Percentiles rank a stretch among this genome's conserved stretches.
These are phyloP conservation scores for Serranus cabrilla DNA, from an alignment of 2,797 vertebrate species.

Conservation along the genomic window DNA sequence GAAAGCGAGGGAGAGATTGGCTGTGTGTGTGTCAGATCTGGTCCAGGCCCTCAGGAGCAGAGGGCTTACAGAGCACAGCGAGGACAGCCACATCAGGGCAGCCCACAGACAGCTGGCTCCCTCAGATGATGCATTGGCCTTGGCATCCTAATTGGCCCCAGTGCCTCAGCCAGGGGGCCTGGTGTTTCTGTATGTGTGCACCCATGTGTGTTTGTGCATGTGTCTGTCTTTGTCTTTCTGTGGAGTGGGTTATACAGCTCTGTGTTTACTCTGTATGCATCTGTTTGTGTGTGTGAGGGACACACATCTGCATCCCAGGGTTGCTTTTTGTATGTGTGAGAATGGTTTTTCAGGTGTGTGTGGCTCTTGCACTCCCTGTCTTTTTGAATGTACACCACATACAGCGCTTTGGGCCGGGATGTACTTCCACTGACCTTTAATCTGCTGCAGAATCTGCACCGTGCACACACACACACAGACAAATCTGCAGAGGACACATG, in stretches of 20 bases:
- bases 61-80: conserved; percentile 65
- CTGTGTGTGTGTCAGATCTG: conserved; percentile 58
- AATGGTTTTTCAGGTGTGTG: conserved; percentile 30
- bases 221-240: conserved; percentile 43
- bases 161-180: conserved; percentile 65
- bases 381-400: conserved; percentile 56
- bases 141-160: conserved; percentile 83
- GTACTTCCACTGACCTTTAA: conserved; percentile 74
- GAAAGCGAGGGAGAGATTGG: conserved; percentile 17
- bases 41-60: conserved; percentile 64
- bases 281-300: conserved; percentile 8
- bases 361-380: conserved; percentile 28
- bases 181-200: conserved; percentile 58
- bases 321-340: conserved; percentile 18
- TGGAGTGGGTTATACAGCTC: neutral
- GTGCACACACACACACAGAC: conserved; percentile 5
- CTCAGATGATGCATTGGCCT: conserved; percentile 77
- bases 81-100: conserved; percentile 75
- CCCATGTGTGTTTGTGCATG: conserved; percentile 50
- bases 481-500: conserved; percentile 13
- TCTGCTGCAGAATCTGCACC: conserved; percentile 43
- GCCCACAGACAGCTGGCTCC: conserved; percentile 80
- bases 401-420: conserved; percentile 41
- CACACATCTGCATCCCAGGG: conserved; percentile 44
- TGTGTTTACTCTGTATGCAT: conserved; percentile 36